Evolutionary conservation across 2,113 vertebrate genomes (phyloP), one percentile per base, ranked within the genome.

Genomic region (Otolemur garnettii): DNA sequence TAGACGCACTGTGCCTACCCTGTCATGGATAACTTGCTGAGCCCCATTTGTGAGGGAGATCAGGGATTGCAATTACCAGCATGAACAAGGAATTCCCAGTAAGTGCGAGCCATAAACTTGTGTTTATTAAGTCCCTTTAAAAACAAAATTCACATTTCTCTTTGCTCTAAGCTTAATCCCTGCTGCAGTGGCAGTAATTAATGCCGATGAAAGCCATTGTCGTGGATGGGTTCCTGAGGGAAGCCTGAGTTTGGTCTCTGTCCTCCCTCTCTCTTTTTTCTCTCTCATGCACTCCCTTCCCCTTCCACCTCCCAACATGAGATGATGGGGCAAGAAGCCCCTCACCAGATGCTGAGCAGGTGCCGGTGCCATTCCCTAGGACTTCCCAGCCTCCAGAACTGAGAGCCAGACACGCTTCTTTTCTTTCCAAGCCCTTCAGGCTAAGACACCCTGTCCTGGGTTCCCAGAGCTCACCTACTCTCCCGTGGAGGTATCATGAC

Each of bases 401-500:
- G 18, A 35, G 17, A 35, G n/a, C 68, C 55, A 55, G 14, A 55
- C 15, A 2, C 12, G 55, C 35, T 71, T 71, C 68, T 71, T 71
- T 71, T 35, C 68, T 19, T 71, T 35, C 35, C 21, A 71, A 35
- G 35, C 21, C 35, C 21, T n/a, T 9, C 68, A 35, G n/a, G 35
- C 9, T 35, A 35, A 35, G 68, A 71, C n/a, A 35, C 57, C 60
- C 60, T 5, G 14, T 2, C 22, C 38, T n/a, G 72, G 22, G 24
- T 1, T 13, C 82, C 60, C 60, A 26, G 45, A 57, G 80, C 50
- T 42, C 38, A 33, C 10, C 5, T 0, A 28, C 53, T 24, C 59
- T 42, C 26, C 11, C 1, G 22, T 3, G 1, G 1, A n/a, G 55
- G 13, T 35, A 30, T 12, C 28, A 28, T 5, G 66, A n/a, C 21